These are phyloP conservation scores for Rosalia funebris DNA, from an alignment of 2,888 invertebrate species.

Conservation along the genomic window DNA sequence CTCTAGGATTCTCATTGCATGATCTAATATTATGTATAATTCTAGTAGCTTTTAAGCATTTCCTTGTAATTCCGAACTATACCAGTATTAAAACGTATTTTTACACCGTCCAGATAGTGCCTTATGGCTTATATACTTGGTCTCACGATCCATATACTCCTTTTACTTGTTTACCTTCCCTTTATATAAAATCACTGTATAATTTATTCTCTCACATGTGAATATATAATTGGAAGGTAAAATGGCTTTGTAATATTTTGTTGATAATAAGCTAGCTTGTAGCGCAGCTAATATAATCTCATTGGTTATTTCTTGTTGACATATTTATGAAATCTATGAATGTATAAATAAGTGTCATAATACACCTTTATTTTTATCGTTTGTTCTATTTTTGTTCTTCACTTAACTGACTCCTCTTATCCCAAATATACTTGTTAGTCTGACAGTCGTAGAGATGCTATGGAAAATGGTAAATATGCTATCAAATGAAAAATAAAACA, in stretches of 20 bases:
- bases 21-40: conserved; percentile 7
- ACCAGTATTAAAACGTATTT: conserved; percentile 45
- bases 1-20: background rate
- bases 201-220: background rate
- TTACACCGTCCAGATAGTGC: conserved; percentile 47
- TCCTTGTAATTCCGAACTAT: conserved; percentile 33
- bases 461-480: no score
- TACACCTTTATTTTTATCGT: conserved; percentile 51
- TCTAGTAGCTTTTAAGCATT: conserved; percentile 18
- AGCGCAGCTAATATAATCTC: conserved; percentile 34
- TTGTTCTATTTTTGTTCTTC: conserved; percentile 14
- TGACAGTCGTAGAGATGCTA: no score
- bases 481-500: conserved; percentile 39
- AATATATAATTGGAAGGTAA: background rate
- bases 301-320: conserved; percentile 41
- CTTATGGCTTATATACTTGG: conserved; percentile 38
- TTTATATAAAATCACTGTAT: background rate
- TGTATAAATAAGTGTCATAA: conserved; percentile 48
- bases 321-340: conserved; percentile 47
- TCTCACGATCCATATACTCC: conserved; percentile 16
- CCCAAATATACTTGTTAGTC: no score
- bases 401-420: no score
- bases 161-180: conserved; percentile 10
- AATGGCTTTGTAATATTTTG: conserved; percentile 39
- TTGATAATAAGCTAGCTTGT: conserved; percentile 34